phyloP scores from a whole-genome alignment of 2,113 vertebrate genomes.

The Nibea albiflora region DNA sequence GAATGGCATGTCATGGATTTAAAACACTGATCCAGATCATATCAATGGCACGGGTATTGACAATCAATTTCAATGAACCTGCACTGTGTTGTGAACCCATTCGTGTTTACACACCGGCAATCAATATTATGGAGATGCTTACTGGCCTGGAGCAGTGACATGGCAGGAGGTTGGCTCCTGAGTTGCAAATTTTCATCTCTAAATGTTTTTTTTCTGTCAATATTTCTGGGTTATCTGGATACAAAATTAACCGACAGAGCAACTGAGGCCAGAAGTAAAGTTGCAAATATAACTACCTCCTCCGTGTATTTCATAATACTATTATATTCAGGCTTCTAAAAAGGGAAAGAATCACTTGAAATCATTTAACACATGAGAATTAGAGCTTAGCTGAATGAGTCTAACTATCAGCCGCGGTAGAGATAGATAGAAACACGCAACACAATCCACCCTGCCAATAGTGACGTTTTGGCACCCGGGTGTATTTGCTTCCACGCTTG shows the following conservation, averaged over 20 bases:
- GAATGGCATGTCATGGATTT: conserved; percentile 24
- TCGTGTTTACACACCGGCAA: conserved; percentile 40
- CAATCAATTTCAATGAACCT: conserved; percentile 74
- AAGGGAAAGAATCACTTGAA: conserved; percentile 4
- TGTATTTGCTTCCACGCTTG: conserved; percentile 35
- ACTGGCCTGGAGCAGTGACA: conserved; percentile 26
- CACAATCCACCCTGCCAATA: conserved; percentile 49
- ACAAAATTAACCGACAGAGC: neutral
- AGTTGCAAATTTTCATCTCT: neutral
- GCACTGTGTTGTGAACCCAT: conserved; percentile 41
- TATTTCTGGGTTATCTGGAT: neutral
- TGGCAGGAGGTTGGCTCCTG: neutral
- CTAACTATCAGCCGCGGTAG: conserved; percentile 47
- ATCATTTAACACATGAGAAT: conserved; percentile 36
- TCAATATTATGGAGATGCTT: conserved; percentile 63
- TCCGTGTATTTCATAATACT: neutral
- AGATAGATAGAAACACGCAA: conserved; percentile 59
- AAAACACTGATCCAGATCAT: conserved; percentile 56
- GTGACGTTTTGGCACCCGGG: conserved; percentile 30
- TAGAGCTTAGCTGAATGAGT: conserved; percentile 44
- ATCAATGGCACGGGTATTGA: conserved; percentile 48
- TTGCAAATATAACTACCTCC: conserved; percentile 1
- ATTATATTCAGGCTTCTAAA: neutral
- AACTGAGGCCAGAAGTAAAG: neutral
- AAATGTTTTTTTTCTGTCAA: neutral